These are phyloP conservation scores for Acronicta leporina DNA, from an alignment of 2,888 invertebrate genomes.

Conservation along the genomic window DNA sequence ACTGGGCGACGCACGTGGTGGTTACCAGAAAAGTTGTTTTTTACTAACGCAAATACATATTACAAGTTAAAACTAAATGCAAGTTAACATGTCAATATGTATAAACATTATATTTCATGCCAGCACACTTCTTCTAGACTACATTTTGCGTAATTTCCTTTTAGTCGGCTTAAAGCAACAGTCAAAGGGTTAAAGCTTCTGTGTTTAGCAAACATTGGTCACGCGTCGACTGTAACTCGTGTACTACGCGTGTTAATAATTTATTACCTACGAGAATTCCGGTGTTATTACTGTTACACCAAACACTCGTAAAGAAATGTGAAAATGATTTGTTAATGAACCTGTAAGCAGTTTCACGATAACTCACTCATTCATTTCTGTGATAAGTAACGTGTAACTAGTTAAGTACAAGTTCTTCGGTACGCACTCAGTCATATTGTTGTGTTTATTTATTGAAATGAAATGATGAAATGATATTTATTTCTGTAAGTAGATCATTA, in stretches of 20 bases:
- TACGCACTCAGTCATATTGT: too few species aligned
- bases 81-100: too few species aligned
- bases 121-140: not conserved
- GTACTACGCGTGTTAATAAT: constrained; percentile 37
- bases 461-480: too few species aligned
- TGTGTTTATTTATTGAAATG: too few species aligned
- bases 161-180: constrained; percentile 4
- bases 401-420: not conserved
- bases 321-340: constrained; percentile 46
- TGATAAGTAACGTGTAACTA: constrained; percentile 8
- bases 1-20: too few species aligned
- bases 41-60: too few species aligned
- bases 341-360: constrained; percentile 31
- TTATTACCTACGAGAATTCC: constrained; percentile 40
- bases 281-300: constrained; percentile 45
- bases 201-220: constrained; percentile 66
- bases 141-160: constrained; percentile 5
- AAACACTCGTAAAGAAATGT: constrained; percentile 50
- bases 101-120: not conserved
- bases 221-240: constrained; percentile 59
- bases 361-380: constrained; percentile 27
- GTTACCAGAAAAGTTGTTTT: too few species aligned
- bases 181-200: constrained; percentile 43
- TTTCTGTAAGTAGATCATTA: too few species aligned
- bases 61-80: too few species aligned